Base-by-base conservation (phyloP, 2,113 vertebrate species). In the Puma concolor region DNA sequence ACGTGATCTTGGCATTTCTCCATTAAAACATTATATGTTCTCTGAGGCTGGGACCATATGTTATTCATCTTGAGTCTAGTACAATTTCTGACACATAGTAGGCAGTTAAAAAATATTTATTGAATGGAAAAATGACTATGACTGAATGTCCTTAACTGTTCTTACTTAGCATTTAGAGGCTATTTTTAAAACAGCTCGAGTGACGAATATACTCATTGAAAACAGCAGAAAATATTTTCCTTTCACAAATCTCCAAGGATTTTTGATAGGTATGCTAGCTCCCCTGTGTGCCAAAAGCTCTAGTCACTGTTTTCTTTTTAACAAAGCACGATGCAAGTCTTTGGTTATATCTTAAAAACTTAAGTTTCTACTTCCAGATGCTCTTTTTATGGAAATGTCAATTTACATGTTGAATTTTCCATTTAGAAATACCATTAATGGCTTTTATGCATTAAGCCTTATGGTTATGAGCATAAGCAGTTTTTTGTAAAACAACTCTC, bases 171-270 rank as follows among this genome's bases (percentile, higher is more conserved):
- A 83, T 76, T 95, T 90, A 86, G 69, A 91, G 33, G 76, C 71
- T 98, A 94, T 91, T 98, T 97, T 97, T 93, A 52, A 95, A 98
- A 88, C 81, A 87, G n/a, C 81, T 95, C 66, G 48, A 72, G 44
- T 94, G 84, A 94, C 29, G n/a, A 88, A 93, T 95, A 82, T 50
- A 85, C 76, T 90, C 88, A 94, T 48, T 95, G 81, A 95, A 84
- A 82, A 82, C 64, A 91, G 60, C 88, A 91, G n/a, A 76, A 97
- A 97, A 97, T 95, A 97, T 91, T 98, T 98, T 97, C 97, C 91
- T 96, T 97, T 97, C 71, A 88, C 88, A 80, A 72, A 95, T 88
- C 64, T 93, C 88, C 93, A 97, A 91, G 71, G 60, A 63, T 93
- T 96, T 96, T 96, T 85, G 67, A 94, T 66, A 93, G 81, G 88